A percentile compares a stretch with the other conserved stretches of the same genome.
These are phyloP conservation scores for Scyliorhinus canicula DNA, from an alignment of 2,797 vertebrate genomes.

Conservation along the genomic window DNA sequence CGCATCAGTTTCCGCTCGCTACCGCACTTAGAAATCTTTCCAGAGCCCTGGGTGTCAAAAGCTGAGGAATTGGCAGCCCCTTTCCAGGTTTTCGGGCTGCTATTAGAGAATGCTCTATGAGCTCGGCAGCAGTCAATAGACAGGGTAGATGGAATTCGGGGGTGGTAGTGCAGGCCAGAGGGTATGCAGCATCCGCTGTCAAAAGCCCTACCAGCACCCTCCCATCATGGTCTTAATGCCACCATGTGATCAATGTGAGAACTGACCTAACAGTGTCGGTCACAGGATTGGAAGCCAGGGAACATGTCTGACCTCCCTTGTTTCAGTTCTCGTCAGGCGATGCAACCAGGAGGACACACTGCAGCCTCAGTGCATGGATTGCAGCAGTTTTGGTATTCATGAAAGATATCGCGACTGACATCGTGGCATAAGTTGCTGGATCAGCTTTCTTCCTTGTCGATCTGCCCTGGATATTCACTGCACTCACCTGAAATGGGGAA, in stretches of 20 bases:
- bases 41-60: too few relatives aligned
- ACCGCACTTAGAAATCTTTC: too few relatives aligned
- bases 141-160: background rate
- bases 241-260: background rate
- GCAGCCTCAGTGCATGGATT: background rate
- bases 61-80: background rate
- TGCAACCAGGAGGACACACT: background rate
- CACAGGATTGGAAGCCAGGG: background rate
- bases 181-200: too few relatives aligned
- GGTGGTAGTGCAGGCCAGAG: background rate
- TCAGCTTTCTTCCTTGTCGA: background rate
- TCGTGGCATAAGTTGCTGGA: background rate
- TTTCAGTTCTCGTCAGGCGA: background rate
- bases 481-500: background rate
- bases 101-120: background rate
- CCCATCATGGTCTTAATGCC: background rate
- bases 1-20: too few relatives aligned
- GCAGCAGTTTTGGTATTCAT: background rate
- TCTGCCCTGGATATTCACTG: background rate
- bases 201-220: background rate
- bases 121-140: background rate
- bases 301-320: background rate
- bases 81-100: background rate
- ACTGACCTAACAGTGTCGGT: background rate
- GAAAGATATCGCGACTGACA: background rate